Evolutionary conservation across 2,797 vertebrate genomes (phyloP), one percentile per base, ranked within the genome.

Genomic region (Etheostoma nigrum): DNA sequence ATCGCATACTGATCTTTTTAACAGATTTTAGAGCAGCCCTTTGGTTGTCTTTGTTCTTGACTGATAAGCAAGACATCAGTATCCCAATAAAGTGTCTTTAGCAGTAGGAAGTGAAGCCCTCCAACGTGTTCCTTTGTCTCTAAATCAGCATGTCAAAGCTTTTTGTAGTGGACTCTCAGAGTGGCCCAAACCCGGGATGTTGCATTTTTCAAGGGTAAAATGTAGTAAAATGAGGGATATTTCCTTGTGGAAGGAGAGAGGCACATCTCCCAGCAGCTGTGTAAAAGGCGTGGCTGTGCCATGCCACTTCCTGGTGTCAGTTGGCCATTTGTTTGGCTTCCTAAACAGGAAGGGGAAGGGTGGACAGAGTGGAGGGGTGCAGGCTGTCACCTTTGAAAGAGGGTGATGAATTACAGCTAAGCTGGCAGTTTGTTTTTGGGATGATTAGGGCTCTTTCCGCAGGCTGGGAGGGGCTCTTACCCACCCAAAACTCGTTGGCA

Each of bases 381-480:
- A 68, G 82, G 90, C 86, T 88, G 87, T 91, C 86, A 72, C 87
- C 85, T 25, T 81, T 54, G 85, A 84, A 64, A 79, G 61, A 84
- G 81, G 89, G 86, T 83, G 78, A 92, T 78, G 84, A 92, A 82
- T 85, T 89, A 90, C 85, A 91, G 90, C 91, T 79, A 86, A 87
- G 78, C 89, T 91, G 93, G 91, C 90, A 90, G 91, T 91, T 92
- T 92, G 81, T 87, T 90, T 61, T 91, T 85, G 81, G 93, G 92
- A 91, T 88, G 87, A 83, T 84, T 85, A 44, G 90, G 88, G 91
- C 93, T 91, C 93, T 85, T 94, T 93, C 95, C 30, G 95, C 95
- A 94, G 95, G 95, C 88, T 93, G 92, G 94, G 91, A 94, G 87
- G 92, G 84, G 91, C 91, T 92, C 90, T 86, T 68, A 83, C 89